A percentile compares a stretch with the other conserved stretches of the same genome.
phyloP scores from a whole-genome alignment of 2,113 vertebrate species.

The Haemorhous mexicanus region DNA sequence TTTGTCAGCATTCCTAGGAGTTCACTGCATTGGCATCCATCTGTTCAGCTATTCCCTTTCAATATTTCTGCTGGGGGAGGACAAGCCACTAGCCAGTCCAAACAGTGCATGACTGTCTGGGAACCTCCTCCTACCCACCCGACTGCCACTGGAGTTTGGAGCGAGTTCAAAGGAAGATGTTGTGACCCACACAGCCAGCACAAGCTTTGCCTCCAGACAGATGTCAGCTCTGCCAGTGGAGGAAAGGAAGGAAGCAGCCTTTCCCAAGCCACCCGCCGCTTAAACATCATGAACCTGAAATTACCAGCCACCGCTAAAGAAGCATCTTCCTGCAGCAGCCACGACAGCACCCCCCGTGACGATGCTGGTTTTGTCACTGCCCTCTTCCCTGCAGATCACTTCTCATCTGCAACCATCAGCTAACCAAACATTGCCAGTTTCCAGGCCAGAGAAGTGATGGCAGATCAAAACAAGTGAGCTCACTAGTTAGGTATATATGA shows the following conservation, averaged over 20 bases:
- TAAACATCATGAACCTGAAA: not conserved
- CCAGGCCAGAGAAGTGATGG: not conserved
- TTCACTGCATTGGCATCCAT: not conserved
- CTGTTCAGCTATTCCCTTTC: conserved; percentile 2
- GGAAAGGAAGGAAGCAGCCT: conserved; percentile 4
- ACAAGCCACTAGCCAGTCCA: not conserved
- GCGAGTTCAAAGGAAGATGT: not conserved
- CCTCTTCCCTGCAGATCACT: not conserved
- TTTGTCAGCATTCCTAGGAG: conserved; percentile 7
- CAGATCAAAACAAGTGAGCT: not conserved
- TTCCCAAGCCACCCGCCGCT: rapidly evolving
- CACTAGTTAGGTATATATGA: not conserved
- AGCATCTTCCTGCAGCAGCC: not conserved
- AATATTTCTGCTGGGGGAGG: not conserved
- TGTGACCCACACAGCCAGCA: not conserved
- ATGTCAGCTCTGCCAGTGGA: not conserved
- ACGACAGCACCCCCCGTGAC: not conserved
- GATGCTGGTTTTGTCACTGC: not conserved
- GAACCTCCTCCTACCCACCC: not conserved
- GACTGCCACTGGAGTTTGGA: conserved; percentile 1
- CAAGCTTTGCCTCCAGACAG: not conserved
- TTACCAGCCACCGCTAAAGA: not conserved
- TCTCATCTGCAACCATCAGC: not conserved
- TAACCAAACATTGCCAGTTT: not conserved
- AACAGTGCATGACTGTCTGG: not conserved